Evolutionary conservation across 1,140 invertebrate species (phyloP).

Genomic region (Drosophila subpulchrella): DNA sequence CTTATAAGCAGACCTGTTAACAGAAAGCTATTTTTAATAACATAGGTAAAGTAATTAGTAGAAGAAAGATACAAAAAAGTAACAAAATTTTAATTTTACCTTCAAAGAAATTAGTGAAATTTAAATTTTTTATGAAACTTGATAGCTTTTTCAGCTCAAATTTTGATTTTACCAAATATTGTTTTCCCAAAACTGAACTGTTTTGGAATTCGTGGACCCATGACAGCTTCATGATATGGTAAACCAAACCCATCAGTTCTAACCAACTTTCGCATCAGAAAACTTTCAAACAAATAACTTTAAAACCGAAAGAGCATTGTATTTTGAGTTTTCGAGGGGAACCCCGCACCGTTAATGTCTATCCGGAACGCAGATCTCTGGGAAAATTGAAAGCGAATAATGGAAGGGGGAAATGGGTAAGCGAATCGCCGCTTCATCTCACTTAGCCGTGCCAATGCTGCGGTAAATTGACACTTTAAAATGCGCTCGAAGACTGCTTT

Average conservation of each 20-base stretch:
- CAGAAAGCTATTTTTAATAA: no score
- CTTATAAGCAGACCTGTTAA: no score
- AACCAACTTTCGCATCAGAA: background rate
- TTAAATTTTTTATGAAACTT: no score
- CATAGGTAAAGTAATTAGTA: no score
- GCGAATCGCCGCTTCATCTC: conserved; percentile 60
- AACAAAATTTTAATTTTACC: no score
- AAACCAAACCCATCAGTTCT: background rate
- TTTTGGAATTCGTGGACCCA: no score
- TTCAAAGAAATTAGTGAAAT: no score
- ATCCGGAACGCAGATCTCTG: conserved; percentile 35
- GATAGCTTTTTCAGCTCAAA: no score
- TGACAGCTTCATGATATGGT: background rate
- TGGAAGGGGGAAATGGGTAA: conserved; percentile 53
- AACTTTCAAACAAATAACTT: conserved; percentile 8
- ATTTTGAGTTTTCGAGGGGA: conserved; percentile 14
- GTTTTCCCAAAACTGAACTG: no score
- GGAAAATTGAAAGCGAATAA: conserved; percentile 73
- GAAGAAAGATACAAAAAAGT: no score
- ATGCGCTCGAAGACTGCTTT: conserved; percentile 79
- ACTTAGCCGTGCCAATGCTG: conserved; percentile 70
- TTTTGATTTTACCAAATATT: no score
- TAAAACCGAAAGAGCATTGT: conserved; percentile 4
- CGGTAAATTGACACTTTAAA: conserved; percentile 84
- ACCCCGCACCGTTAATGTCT: background rate